phyloP scores from a whole-genome alignment of 1,140 invertebrate species.

The Drosophila dunni region DNA sequence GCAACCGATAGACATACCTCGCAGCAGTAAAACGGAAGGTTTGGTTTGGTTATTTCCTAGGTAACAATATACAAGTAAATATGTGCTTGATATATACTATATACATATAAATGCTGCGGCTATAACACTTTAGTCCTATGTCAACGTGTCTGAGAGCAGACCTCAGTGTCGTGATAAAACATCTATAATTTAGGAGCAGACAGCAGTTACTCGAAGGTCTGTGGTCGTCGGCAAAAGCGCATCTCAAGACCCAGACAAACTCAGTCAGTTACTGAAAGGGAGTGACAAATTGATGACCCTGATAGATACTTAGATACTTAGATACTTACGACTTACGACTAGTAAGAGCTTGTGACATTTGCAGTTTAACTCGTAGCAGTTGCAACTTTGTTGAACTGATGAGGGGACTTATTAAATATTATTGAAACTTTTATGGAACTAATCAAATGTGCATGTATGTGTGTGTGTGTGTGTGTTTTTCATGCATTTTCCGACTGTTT shows the following conservation, averaged over 20 bases:
- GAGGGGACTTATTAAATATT: constrained; percentile 18
- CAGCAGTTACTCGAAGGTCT: background rate
- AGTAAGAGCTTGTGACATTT: background rate
- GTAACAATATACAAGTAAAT: constrained; percentile 3
- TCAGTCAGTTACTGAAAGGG: background rate
- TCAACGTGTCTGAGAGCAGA: background rate
- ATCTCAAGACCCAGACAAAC: background rate
- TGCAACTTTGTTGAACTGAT: constrained; percentile 8
- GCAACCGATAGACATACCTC: constrained; percentile 54
- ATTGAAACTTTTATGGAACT: constrained; percentile 23
- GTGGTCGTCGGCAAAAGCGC: background rate
- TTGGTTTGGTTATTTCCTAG: constrained; percentile 38
- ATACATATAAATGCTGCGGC: constrained; percentile 53
- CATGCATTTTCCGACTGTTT: constrained; percentile 21
- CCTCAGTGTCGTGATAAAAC: background rate
- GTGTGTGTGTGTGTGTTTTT: constrained; percentile 5
- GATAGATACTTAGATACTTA: background rate
- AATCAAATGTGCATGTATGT: background rate
- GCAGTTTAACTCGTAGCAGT: background rate
- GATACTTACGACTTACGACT: too few relatives aligned
- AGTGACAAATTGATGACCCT: constrained; percentile 28
- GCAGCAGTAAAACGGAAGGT: constrained; percentile 14
- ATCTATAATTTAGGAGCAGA: constrained; percentile 12
- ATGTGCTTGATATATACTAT: too few relatives aligned
- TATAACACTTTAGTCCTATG: constrained; percentile 31